These are phyloP conservation scores for Crossaster papposus DNA, from an alignment of 53 echinoderm and acorn worm genomes.

Conservation along the genomic window DNA sequence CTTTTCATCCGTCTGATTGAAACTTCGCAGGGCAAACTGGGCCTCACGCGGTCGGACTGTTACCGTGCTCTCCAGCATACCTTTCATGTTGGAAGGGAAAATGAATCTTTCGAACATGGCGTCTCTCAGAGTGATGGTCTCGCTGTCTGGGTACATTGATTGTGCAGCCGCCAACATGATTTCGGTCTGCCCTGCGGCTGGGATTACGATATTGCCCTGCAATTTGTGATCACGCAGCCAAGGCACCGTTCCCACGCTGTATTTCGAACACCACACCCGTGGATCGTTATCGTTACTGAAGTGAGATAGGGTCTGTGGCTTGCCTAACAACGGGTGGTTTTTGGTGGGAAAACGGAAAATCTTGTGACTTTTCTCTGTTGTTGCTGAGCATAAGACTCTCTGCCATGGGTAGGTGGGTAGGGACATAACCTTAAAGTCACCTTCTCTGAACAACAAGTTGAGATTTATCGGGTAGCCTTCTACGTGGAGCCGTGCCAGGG, in stretches of 20 bases:
- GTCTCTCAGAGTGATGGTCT: constrained; percentile 75
- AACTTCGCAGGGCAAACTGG: constrained; percentile 83
- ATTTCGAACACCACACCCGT: constrained; percentile 80
- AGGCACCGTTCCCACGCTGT: constrained; percentile 73
- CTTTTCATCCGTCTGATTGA: constrained; percentile 73
- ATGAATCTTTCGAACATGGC: constrained; percentile 91
- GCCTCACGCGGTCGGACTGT: constrained; percentile 78
- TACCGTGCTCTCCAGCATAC: constrained; percentile 82
- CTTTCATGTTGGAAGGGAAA: constrained; percentile 75
- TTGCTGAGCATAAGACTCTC: constrained; percentile 78
- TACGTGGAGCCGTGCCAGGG: constrained; percentile 85
- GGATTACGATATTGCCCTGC: constrained; percentile 89
- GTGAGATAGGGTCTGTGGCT: constrained; percentile 78
- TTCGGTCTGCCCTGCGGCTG: constrained; percentile 92
- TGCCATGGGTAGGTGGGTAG: constrained; percentile 97
- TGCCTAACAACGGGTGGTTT: constrained; percentile 88
- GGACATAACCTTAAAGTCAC: constrained; percentile 83
- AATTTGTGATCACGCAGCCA: constrained; percentile 94
- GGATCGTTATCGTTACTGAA: constrained; percentile 78
- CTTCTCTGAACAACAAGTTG: constrained; percentile 77
- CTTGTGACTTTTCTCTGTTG: constrained; percentile 73
- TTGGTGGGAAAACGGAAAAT: constrained; percentile 86
- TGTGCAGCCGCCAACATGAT: constrained; percentile 80
- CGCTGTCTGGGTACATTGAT: constrained; percentile 63
- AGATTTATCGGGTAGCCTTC: constrained; percentile 89